Base-by-base conservation (phyloP, 2,113 vertebrate species). In the Cavia porcellus region DNA sequence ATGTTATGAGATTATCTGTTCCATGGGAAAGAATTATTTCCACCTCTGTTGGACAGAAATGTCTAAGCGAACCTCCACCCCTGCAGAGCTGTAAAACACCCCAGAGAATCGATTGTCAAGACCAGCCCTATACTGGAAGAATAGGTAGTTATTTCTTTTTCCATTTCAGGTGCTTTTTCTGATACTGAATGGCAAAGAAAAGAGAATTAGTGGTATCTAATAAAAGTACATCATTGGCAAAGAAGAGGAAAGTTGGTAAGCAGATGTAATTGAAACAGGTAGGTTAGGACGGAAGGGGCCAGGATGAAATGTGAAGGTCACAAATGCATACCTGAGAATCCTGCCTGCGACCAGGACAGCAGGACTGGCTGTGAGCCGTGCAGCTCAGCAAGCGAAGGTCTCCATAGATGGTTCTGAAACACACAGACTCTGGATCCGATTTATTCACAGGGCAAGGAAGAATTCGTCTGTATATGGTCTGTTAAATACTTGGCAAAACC, bases 1-100 rank as follows among this genome's bases (percentile, higher is more conserved):
- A 85, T 85, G 89, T 75, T 93, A 75, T 62, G 72, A 95, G 62
- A 85, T 68, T 90, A 82, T 81, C 42, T 75, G 42, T 95, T 95
- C 66, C 20, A 62, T 1, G 7, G 55, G 45, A 88, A 94, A 77
- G 25, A 62, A 88, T 92, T 32, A 80, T 90, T 96, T 96, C 50
- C 24, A 52, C 45, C 15, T 92, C 61, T 72, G 57, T 61, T 32
- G 55, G 6, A 89, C 5, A 92, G 84, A 90, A 93, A 95, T 62
- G 30, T 50, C 38, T 35, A 81, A 62, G 52, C 15, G 61, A 85
- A 88, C 64, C 17, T 82, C 32, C 92, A n/a, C 42, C 15, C 45
- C 66, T 59, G 38, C 17, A 52, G 85, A 75, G 25, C 22, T 83
- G 24, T 96, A 64, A 93, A 97, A 77, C 55, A 86, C 22, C 30